Evolutionary conservation across 2,797 vertebrate species (phyloP).

Genomic region (Gorsachius magnificus): DNA sequence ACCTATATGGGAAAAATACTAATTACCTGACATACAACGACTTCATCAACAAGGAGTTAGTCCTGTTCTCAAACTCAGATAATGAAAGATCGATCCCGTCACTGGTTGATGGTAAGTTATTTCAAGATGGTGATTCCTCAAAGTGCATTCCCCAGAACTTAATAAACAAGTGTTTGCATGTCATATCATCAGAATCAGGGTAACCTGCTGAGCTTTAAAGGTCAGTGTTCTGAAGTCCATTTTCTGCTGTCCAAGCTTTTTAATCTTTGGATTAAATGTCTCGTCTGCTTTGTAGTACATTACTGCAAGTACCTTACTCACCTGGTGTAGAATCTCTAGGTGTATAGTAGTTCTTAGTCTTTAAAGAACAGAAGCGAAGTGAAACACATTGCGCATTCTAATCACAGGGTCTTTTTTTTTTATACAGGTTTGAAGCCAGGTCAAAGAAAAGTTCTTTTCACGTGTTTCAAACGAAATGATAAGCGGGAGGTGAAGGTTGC

Average conservation of each 20-base stretch:
- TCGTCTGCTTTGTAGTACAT: neutral
- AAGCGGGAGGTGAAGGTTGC: conserved; percentile 98
- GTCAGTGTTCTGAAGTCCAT: neutral
- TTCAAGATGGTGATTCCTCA: neutral
- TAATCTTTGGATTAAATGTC: neutral
- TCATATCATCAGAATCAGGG: neutral
- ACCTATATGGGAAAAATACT: conserved; percentile 89
- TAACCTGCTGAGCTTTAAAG: neutral
- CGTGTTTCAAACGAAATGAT: conserved; percentile 95
- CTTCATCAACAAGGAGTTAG: conserved; percentile 97
- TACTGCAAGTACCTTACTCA: neutral
- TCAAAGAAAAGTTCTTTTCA: conserved; percentile 96
- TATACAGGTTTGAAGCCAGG: conserved; percentile 93
- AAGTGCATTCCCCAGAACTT: neutral
- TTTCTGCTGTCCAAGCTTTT: neutral
- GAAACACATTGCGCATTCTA: neutral
- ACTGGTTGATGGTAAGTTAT: conserved; percentile 89
- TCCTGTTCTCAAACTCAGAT: conserved; percentile 97
- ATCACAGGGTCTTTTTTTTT: neutral
- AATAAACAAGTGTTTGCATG: neutral
- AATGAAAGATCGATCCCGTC: conserved; percentile 97
- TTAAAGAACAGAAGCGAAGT: neutral
- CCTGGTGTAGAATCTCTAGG: neutral
- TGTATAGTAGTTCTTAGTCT: neutral
- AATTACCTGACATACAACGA: conserved; percentile 91